Conservation (phyloP, 2,888 invertebrate species). For the Brachyptera risi region DNA sequence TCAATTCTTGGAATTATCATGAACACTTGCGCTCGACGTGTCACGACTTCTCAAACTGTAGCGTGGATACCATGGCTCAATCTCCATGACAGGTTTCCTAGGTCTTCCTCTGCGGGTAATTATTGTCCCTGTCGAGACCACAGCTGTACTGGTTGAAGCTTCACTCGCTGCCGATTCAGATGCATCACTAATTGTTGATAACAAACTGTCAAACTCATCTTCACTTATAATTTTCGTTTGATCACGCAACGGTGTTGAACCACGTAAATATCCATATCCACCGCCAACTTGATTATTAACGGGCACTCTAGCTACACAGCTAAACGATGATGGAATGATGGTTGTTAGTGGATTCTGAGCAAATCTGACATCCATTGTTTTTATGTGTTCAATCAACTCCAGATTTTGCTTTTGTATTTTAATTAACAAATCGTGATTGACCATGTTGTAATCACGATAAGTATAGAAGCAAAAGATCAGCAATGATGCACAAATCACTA, state of each 20-base stretch:
- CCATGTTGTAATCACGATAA: slow-evolving; percentile 45
- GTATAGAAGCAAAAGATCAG: slow-evolving; percentile 42
- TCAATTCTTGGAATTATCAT: too few relatives aligned
- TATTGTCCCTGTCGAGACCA: neutral
- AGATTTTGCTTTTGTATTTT: slow-evolving; percentile 45
- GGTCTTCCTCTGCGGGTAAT: neutral
- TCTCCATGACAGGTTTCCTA: neutral
- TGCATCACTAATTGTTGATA: too few relatives aligned
- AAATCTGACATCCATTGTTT: neutral
- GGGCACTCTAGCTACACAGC: too few relatives aligned
- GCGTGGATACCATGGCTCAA: neutral
- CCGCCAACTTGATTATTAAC: too few relatives aligned
- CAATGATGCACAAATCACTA: slow-evolving; percentile 40
- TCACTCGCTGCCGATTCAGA: too few relatives aligned
- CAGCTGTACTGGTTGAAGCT: neutral
- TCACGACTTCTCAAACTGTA: slow-evolving; percentile 8
- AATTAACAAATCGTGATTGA: slow-evolving; percentile 46
- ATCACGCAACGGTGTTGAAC: neutral
- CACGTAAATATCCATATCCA: too few relatives aligned
- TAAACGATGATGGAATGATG: neutral
- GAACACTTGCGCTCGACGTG: too few relatives aligned
- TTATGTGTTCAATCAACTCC: slow-evolving; percentile 26
- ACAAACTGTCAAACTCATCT: too few relatives aligned
- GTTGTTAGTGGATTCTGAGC: neutral
- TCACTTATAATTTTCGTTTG: too few relatives aligned